phyloP scores from a whole-genome alignment of 35 echinoderm and acorn worm genomes.

The Hemicentrotus pulcherrimus region DNA sequence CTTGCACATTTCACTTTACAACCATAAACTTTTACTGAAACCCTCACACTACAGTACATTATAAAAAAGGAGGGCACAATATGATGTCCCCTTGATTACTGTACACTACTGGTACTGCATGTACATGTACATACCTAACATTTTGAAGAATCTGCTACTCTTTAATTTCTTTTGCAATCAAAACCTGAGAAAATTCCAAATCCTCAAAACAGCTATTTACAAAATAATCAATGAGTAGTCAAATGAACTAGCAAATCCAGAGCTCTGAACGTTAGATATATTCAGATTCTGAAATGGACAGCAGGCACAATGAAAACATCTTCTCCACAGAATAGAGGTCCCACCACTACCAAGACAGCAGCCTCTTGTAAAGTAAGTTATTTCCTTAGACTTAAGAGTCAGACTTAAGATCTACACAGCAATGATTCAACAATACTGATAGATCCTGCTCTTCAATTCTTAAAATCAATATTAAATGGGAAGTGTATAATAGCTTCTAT shows the following conservation, averaged over 20 bases:
- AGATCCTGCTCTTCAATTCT: slow-evolving; percentile 4
- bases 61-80: not conserved
- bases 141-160: not conserved
- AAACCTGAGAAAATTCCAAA: not conserved
- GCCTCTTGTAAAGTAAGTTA: not conserved
- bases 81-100: too few species aligned
- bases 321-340: not conserved
- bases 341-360: not conserved
- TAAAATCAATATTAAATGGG: not conserved
- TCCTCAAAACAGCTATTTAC: not conserved
- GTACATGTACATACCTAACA: not conserved
- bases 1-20: too few species aligned
- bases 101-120: too few species aligned
- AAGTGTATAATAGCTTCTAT: not conserved
- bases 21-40: not conserved
- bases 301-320: not conserved
- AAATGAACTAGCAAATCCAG: not conserved
- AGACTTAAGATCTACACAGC: not conserved
- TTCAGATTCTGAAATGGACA: not conserved
- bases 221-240: not conserved
- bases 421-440: not conserved
- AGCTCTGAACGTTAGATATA: not conserved
- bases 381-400: not conserved
- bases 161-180: not conserved
- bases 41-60: not conserved